Evolutionary conservation across 2,888 invertebrate genomes (phyloP).

Genomic region (Archips xylosteana): DNA sequence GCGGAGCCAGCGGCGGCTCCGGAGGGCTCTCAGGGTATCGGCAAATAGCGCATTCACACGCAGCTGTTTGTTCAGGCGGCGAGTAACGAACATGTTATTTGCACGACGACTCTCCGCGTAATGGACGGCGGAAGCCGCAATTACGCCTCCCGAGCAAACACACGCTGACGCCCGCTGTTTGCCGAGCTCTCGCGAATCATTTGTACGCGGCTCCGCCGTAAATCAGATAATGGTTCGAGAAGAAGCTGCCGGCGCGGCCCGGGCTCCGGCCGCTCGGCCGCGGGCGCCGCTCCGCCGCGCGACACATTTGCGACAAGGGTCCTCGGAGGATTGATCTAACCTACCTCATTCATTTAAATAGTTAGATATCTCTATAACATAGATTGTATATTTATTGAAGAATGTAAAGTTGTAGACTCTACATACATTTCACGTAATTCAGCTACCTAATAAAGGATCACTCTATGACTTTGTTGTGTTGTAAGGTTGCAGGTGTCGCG

Average conservation of each 20-base stretch:
- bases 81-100: constrained; percentile 19
- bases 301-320: background rate
- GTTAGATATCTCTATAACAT: no score
- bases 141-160: constrained; percentile 12
- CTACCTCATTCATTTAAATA: background rate
- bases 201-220: background rate
- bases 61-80: constrained; percentile 8
- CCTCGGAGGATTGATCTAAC: background rate
- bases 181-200: background rate
- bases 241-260: background rate
- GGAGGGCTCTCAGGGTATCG: background rate
- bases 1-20: background rate
- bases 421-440: no score
- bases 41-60: background rate
- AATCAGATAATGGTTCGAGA: constrained; percentile 8
- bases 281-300: background rate
- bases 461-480: no score
- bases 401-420: no score
- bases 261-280: background rate
- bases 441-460: no score
- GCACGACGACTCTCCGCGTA: constrained; percentile 12
- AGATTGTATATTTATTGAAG: no score
- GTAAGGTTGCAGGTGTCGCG: background rate
- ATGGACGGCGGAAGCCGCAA: constrained; percentile 9
- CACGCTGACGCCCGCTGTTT: constrained; percentile 7